Evolutionary conservation across 2,113 vertebrate genomes (phyloP).

Genomic region (Ibidorhyncha struthersii): DNA sequence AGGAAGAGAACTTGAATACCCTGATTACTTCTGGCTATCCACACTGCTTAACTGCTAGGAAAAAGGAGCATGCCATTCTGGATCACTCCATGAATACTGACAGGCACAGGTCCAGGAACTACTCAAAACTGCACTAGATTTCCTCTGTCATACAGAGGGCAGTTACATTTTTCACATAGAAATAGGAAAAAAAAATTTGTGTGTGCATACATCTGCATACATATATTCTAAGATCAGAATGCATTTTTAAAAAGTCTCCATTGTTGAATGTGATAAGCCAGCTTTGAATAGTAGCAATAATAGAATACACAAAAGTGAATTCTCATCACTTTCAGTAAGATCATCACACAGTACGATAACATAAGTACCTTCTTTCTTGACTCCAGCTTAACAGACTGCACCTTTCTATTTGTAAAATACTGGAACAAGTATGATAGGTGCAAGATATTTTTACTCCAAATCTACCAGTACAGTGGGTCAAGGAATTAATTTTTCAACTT

Average conservation of each 20-base stretch:
- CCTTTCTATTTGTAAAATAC: not conserved
- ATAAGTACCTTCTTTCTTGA: not conserved
- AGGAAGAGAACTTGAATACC: not conserved
- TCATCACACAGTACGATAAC: not conserved
- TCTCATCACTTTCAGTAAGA: not conserved
- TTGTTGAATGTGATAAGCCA: not conserved
- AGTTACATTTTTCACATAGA: not conserved
- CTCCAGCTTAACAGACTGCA: not conserved
- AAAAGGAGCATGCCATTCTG: not conserved
- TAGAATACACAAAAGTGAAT: not conserved
- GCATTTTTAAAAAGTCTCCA: fast-evolving
- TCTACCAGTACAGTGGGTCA: not conserved
- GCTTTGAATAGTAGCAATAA: not conserved
- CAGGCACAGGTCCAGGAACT: not conserved
- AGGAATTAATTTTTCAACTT: not conserved
- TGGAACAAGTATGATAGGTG: not conserved
- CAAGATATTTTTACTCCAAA: not conserved
- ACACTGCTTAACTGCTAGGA: not conserved
- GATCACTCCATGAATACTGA: not conserved
- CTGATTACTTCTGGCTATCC: not conserved
- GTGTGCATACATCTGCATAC: not conserved
- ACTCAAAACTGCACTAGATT: not conserved
- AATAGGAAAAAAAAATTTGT: not conserved
- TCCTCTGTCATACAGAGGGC: not conserved
- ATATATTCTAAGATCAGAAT: not conserved